Evolutionary conservation across 2,888 invertebrate species (phyloP).

Genomic region (Ochropacha duplaris): DNA sequence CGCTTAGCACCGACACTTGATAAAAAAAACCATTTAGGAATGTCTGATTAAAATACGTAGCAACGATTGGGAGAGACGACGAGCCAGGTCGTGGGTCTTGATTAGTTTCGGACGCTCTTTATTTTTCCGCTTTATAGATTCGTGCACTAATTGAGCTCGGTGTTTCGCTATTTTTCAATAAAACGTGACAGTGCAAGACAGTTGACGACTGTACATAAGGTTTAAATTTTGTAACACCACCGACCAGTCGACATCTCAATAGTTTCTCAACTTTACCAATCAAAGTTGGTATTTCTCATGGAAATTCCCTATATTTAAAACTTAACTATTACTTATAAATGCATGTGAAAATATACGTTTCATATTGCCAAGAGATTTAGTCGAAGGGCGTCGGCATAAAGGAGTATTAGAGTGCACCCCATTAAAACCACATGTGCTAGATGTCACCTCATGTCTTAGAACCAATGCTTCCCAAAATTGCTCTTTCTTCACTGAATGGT

Average conservation of each 20-base stretch:
- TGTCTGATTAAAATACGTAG: slow-evolving; percentile 75
- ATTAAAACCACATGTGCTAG: slow-evolving; percentile 76
- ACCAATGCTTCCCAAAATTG: slow-evolving; percentile 45
- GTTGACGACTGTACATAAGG: slow-evolving; percentile 22
- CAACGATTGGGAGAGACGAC: slow-evolving; percentile 35
- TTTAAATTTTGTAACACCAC: slow-evolving; percentile 14
- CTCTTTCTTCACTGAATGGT: background rate
- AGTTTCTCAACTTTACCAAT: background rate
- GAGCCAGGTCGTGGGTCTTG: slow-evolving; percentile 62
- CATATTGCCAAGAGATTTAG: slow-evolving; percentile 51
- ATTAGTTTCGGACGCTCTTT: slow-evolving; percentile 70
- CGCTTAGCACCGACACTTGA: slow-evolving; percentile 35
- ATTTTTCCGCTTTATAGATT: slow-evolving; percentile 59
- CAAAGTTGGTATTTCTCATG: too few species aligned
- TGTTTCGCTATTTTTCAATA: slow-evolving; percentile 41
- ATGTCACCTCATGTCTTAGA: slow-evolving; percentile 54
- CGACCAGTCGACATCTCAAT: background rate
- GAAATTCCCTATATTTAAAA: background rate
- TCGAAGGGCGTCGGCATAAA: slow-evolving; percentile 45
- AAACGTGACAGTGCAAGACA: slow-evolving; percentile 29
- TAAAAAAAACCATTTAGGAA: slow-evolving; percentile 69
- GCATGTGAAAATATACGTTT: background rate
- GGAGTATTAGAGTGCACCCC: slow-evolving; percentile 70
- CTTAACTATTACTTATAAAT: background rate
- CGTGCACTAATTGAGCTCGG: slow-evolving; percentile 50